Evolutionary conservation across 2,797 vertebrate genomes (phyloP).

Genomic region (Hephaestus fuliginosus): DNA sequence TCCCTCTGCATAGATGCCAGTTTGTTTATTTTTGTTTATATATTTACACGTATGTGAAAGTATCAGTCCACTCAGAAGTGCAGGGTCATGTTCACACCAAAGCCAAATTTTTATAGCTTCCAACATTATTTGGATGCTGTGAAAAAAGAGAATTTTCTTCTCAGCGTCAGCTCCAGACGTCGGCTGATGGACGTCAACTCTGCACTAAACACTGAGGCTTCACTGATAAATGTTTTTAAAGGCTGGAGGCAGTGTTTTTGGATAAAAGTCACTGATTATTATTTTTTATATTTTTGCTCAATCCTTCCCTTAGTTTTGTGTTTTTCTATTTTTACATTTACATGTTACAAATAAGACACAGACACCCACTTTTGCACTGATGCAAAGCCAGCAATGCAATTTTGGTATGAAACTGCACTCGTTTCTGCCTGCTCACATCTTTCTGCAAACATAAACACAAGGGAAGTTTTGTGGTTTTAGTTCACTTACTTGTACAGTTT

Average conservation of each 20-base stretch:
- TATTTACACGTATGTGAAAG: constrained; percentile 1
- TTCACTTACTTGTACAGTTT: too few relatives aligned
- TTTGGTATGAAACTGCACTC: neutral
- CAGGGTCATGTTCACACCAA: constrained; percentile 23
- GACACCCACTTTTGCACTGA: neutral
- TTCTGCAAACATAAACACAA: neutral
- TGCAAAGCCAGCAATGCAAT: neutral
- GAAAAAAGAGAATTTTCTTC: neutral
- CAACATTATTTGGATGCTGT: constrained; percentile 14
- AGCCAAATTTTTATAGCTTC: constrained; percentile 18
- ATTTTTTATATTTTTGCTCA: constrained; percentile 9
- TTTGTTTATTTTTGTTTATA: neutral
- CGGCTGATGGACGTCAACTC: neutral
- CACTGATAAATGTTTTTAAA: constrained; percentile 1
- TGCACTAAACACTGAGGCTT: neutral
- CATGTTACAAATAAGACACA: neutral
- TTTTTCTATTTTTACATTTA: neutral
- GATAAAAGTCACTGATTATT: too few relatives aligned
- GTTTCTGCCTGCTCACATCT: neutral
- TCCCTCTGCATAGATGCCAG: neutral
- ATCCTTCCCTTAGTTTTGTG: neutral
- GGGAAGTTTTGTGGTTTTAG: neutral
- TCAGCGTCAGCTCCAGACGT: constrained; percentile 7
- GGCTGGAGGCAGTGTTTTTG: too few relatives aligned
- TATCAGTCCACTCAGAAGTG: constrained; percentile 14